Percentiles rank a stretch among this genome's conserved stretches.
Evolutionary conservation across 2,113 vertebrate species (phyloP).

Genomic region (Bambusicola thoracicus): DNA sequence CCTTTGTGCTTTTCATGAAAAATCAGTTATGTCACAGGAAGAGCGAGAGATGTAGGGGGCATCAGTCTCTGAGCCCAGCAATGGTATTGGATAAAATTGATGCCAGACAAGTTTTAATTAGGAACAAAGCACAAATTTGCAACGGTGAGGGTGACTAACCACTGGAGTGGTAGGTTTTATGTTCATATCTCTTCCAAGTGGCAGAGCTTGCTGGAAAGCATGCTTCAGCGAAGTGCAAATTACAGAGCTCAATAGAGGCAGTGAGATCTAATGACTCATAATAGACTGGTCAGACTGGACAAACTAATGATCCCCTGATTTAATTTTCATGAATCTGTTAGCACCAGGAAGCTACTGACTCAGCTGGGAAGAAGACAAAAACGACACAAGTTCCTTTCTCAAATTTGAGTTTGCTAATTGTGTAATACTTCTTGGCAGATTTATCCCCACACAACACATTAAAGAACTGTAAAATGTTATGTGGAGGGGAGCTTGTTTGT

Average conservation of each 20-base stretch:
- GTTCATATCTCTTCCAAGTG: not conserved
- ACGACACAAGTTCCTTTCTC: not conserved
- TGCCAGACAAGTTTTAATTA: constrained; percentile 46
- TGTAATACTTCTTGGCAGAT: not conserved
- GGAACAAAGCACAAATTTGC: constrained; percentile 44
- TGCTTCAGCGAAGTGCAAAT: not conserved
- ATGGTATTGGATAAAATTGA: not conserved
- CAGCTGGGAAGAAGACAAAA: not conserved
- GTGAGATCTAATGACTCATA: not conserved
- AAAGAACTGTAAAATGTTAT: not conserved
- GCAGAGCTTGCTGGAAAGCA: not conserved
- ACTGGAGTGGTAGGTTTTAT: not conserved
- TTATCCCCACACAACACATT: not conserved
- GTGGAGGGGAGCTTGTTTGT: not conserved
- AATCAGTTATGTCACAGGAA: constrained; percentile 57
- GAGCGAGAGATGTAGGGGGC: constrained; percentile 29
- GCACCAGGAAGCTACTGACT: not conserved
- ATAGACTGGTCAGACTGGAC: not conserved
- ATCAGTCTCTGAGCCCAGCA: not conserved
- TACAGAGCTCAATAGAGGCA: not conserved
- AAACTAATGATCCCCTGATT: not conserved
- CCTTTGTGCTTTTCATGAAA: constrained; percentile 42
- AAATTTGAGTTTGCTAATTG: not conserved
- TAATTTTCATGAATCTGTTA: not conserved
- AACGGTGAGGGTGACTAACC: constrained; percentile 39